phyloP scores from a whole-genome alignment of 92 coral and sea anemone genomes.

The Palythoa caribaeorum region DNA sequence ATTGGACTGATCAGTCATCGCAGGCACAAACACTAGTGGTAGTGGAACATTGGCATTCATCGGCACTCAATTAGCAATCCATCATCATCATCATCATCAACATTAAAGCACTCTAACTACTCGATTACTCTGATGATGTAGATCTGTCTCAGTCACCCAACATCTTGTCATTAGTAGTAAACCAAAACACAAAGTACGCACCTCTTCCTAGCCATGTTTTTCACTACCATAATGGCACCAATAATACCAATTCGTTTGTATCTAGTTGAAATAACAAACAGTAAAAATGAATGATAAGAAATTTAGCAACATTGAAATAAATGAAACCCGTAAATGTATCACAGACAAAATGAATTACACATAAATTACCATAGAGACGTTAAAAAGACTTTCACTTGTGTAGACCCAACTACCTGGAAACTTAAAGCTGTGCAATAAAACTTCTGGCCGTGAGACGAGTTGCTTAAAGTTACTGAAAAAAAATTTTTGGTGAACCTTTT shows the following conservation, averaged over 20 bases:
- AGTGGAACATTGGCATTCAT: too few species aligned
- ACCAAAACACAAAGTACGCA: slow-evolving; percentile 5
- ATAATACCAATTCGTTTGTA: slow-evolving; percentile 97
- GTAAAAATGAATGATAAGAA: not conserved
- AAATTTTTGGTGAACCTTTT: too few species aligned
- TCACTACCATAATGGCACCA: slow-evolving; percentile 97
- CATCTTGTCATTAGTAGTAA: too few species aligned
- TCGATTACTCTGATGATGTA: too few species aligned
- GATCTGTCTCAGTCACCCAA: too few species aligned
- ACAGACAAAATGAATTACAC: not conserved
- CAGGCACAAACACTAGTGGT: too few species aligned
- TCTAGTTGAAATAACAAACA: slow-evolving; percentile 31
- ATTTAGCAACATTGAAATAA: not conserved
- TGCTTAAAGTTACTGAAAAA: too few species aligned
- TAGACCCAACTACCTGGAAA: not conserved
- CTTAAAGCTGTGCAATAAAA: too few species aligned
- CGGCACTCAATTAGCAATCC: too few species aligned
- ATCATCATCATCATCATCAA: not conserved
- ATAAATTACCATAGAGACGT: not conserved
- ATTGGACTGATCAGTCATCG: too few species aligned
- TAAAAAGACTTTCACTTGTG: not conserved
- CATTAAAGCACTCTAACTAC: not conserved
- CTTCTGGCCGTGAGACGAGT: too few species aligned
- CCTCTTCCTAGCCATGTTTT: slow-evolving; percentile 92
- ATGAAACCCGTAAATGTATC: not conserved